Conservation (phyloP, 2,888 invertebrate species). For the Agonopterix arenella region DNA sequence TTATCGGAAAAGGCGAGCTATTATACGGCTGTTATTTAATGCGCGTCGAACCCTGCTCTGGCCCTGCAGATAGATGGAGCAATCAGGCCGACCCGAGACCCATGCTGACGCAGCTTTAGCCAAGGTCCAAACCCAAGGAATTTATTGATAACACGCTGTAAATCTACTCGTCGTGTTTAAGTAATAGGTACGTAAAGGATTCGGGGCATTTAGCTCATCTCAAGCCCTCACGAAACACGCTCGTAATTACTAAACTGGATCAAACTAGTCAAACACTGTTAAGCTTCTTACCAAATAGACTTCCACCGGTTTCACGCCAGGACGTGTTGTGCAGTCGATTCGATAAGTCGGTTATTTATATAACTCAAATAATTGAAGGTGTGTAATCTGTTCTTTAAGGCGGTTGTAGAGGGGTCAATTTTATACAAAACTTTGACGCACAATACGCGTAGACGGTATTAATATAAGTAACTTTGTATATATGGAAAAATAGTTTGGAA, state of each 20-base stretch:
- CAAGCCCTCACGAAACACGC: slow-evolving; percentile 11
- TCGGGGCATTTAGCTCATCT: slow-evolving; percentile 16
- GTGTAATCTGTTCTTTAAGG: background rate
- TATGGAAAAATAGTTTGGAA: too few species aligned
- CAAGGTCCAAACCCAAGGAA: slow-evolving; percentile 43
- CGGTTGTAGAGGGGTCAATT: too few species aligned
- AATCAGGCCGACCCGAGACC: slow-evolving; percentile 50
- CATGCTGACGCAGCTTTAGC: slow-evolving; percentile 57
- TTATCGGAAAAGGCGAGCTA: slow-evolving; percentile 23
- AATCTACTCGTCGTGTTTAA: slow-evolving; percentile 53
- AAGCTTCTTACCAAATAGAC: slow-evolving; percentile 18
- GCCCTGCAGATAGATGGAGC: slow-evolving; percentile 62
- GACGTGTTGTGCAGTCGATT: slow-evolving; percentile 29
- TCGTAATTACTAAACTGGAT: slow-evolving; percentile 25
- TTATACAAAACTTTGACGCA: too few species aligned
- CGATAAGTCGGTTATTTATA: too few species aligned
- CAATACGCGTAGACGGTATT: too few species aligned
- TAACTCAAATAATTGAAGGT: too few species aligned
- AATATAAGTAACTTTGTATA: too few species aligned
- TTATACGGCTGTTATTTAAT: slow-evolving; percentile 59
- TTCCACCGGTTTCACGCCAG: slow-evolving; percentile 11
- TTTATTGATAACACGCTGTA: slow-evolving; percentile 66
- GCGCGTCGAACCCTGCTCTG: slow-evolving; percentile 42
- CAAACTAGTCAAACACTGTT: slow-evolving; percentile 20
- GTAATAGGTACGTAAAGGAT: slow-evolving; percentile 24